phyloP scores from a whole-genome alignment of 2,113 vertebrate species.

The Nannospalax galili region DNA sequence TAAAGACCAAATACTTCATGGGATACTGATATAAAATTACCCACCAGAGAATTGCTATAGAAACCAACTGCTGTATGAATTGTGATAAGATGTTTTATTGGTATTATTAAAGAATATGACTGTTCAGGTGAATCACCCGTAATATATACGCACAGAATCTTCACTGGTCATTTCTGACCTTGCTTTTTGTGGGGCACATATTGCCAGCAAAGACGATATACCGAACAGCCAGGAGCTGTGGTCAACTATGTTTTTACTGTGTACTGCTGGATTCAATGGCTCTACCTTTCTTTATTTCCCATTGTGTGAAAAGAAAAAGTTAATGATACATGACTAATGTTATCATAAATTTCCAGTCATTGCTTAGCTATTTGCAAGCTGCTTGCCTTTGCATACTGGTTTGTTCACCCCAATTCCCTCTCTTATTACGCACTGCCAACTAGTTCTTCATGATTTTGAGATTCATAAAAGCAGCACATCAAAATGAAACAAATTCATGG shows the following conservation, averaged over 20 bases:
- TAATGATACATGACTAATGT: conserved; percentile 54
- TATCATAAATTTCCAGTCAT: conserved; percentile 51
- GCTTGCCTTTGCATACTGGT: neutral
- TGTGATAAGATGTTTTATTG: neutral
- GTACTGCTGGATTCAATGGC: conserved; percentile 21
- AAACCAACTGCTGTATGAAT: neutral
- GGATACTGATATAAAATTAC: neutral
- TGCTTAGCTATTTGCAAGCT: conserved; percentile 53
- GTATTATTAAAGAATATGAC: neutral
- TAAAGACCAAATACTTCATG: neutral
- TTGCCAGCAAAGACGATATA: neutral
- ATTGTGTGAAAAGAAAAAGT: conserved; percentile 45
- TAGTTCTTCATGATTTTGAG: conserved; percentile 45
- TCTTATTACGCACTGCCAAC: conserved; percentile 32
- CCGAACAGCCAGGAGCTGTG: neutral
- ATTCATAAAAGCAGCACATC: conserved; percentile 28
- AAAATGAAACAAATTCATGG: conserved; percentile 13
- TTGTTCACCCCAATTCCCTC: conserved; percentile 32
- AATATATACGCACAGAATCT: neutral
- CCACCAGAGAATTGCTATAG: neutral
- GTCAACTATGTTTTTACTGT: neutral
- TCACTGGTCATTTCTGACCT: neutral
- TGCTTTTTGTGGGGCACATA: neutral
- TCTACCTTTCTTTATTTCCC: conserved; percentile 46
- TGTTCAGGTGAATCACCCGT: neutral